Evolutionary conservation across 1,140 invertebrate species (phyloP), one percentile per base, ranked within the genome.

Genomic region (silkworm (Bombyx mori)): DNA sequence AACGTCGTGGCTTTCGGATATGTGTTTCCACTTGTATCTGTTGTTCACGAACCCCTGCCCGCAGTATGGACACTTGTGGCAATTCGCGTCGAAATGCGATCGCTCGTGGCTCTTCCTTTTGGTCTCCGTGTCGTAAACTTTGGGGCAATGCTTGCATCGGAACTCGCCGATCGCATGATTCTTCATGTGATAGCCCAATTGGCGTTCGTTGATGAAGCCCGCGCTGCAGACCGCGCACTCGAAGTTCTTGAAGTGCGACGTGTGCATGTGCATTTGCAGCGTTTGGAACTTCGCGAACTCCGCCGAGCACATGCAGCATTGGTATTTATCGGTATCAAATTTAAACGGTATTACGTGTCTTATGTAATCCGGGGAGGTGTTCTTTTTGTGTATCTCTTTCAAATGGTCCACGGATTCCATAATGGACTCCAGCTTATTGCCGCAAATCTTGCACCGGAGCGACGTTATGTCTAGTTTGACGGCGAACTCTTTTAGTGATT

Each of bases 11-110:
- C 68, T 71, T 42, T 65, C 71, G 0, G 72, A 61, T 10, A 79
- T 56, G 59, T 83, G 80, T n/a, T 71, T 59, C 6, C 73, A 65
- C 53, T 74, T 79, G 10, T 70, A 58, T 47, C 62, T 62, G 12
- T 72, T 73, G 47, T 71, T 61, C 43, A 65, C 73, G 52, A 82
- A 84, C 6, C 62, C 58, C 42, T 75, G 70, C 10, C 56, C 56
- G 35, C 80, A 83, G 45, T 75, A 73, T 0, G 68, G 67, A 49
- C 80, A 83, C 58, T 77, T 79, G 49, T 76, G 70, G n/a, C 65
- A 69, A 5, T 59, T 50, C 3, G 57, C 54, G 43, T 63, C 60
- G 12, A 6, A 9, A n/a, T 48, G 45, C 10, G 62, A 61, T 9
- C 68, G 47, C 8, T 73, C 68, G 43, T 84, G 81, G 2, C 61